Conservation (phyloP, 2,888 invertebrate species). For the Platerodrilus igneus region DNA sequence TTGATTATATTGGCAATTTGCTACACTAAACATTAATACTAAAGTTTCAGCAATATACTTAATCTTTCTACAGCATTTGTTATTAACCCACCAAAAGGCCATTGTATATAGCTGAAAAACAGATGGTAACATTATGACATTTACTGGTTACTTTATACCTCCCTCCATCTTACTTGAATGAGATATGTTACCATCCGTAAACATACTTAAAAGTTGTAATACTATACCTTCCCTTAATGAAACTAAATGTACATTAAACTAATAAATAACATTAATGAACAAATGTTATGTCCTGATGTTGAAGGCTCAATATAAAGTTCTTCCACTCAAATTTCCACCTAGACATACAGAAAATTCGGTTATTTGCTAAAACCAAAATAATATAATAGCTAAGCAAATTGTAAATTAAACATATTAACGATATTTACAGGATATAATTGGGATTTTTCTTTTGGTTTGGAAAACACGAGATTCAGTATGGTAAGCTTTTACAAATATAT, state of each 20-base stretch:
- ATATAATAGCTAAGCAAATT: not conserved
- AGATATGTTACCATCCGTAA: constrained; percentile 14
- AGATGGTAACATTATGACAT: constrained; percentile 17
- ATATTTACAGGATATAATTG: too few relatives aligned
- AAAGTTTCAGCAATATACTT: constrained; percentile 4
- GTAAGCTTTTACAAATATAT: too few relatives aligned
- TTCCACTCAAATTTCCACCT: constrained; percentile 13
- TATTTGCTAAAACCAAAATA: constrained; percentile 14
- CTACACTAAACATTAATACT: constrained; percentile 1
- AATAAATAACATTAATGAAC: constrained; percentile 18
- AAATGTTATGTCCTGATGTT: constrained; percentile 17
- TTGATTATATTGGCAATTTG: constrained; percentile 14
- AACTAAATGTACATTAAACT: constrained; percentile 21
- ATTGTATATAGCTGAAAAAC: constrained; percentile 14
- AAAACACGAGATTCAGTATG: too few relatives aligned
- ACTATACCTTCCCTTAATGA: constrained; percentile 28
- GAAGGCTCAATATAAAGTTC: constrained; percentile 1
- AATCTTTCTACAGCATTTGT: constrained; percentile 10
- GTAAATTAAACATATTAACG: too few relatives aligned
- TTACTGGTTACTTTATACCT: too few relatives aligned
- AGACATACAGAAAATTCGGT: constrained; percentile 26
- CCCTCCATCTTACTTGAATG: too few relatives aligned
- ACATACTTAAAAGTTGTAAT: constrained; percentile 17
- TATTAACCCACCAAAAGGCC: constrained; percentile 1
- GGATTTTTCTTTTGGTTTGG: too few relatives aligned